These are phyloP conservation scores for Oreocharis arfaki DNA, from an alignment of 2,113 vertebrate species.

Conservation along the genomic window DNA sequence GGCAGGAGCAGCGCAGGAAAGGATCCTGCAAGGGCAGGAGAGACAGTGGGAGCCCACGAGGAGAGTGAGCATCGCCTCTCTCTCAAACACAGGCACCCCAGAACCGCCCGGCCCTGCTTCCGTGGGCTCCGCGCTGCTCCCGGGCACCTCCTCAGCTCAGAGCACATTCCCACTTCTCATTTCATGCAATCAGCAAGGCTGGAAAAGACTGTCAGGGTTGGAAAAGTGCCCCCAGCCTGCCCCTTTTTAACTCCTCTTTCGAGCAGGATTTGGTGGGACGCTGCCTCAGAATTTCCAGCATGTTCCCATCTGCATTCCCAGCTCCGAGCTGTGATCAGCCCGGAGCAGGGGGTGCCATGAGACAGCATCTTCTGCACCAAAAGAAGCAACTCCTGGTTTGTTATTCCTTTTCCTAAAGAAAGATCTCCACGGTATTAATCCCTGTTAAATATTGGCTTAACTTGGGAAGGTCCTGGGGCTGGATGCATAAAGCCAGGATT, in stretches of 20 bases:
- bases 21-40: fast-evolving
- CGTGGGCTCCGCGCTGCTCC: neutral
- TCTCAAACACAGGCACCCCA: neutral
- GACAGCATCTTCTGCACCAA: fast-evolving
- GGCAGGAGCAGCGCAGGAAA: neutral
- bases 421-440: no score
- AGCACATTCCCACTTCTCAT: neutral
- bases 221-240: fast-evolving
- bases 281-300: neutral
- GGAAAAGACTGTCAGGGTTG: fast-evolving
- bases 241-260: neutral
- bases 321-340: neutral
- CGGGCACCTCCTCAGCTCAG: neutral
- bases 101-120: fast-evolving
- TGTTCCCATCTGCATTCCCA: fast-evolving
- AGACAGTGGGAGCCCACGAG: fast-evolving
- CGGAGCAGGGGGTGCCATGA: neutral
- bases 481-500: fast-evolving
- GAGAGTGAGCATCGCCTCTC: fast-evolving
- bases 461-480: neutral
- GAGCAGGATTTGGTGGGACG: neutral
- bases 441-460: neutral
- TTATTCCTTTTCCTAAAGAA: neutral
- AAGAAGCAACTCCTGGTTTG: fast-evolving
- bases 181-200: fast-evolving